A percentile compares a stretch with the other conserved stretches of the same genome.
Evolutionary conservation across 2,888 invertebrate genomes (phyloP).

Genomic region (Cetonia aurata): DNA sequence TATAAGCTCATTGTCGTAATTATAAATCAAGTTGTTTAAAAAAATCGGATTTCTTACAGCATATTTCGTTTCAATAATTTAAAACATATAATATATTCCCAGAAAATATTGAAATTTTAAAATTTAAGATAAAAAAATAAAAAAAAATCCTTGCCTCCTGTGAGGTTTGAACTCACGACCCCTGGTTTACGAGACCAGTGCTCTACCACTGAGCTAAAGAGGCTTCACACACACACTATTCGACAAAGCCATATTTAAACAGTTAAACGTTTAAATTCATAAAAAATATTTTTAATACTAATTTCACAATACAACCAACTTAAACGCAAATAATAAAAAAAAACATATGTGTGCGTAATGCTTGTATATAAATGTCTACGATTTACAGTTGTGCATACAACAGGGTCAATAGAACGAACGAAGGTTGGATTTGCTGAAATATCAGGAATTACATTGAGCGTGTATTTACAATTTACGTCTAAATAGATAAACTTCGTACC

Average conservation of each 20-base stretch:
- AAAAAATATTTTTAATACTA: too few species aligned
- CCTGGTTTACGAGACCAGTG: slow-evolving; percentile 89
- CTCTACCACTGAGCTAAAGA: slow-evolving; percentile 88
- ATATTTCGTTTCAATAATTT: too few species aligned
- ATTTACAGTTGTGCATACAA: not conserved
- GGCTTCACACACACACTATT: slow-evolving; percentile 64
- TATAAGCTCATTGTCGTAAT: too few species aligned
- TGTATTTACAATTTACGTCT: too few species aligned
- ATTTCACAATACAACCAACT: too few species aligned
- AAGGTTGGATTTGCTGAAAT: slow-evolving; percentile 8
- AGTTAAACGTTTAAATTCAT: too few species aligned
- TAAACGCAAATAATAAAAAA: too few species aligned
- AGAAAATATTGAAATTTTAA: too few species aligned
- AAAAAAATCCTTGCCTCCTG: slow-evolving; percentile 73
- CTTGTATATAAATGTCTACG: not conserved
- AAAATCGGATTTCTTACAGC: too few species aligned
- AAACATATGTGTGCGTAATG: not conserved
- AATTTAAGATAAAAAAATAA: slow-evolving; percentile 34
- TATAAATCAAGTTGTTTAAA: too few species aligned
- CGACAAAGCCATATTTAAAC: slow-evolving; percentile 3
- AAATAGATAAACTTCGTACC: too few species aligned
- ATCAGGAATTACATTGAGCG: not conserved
- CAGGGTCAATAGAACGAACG: slow-evolving; percentile 16
- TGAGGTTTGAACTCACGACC: slow-evolving; percentile 88
- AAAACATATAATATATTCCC: too few species aligned